Conservation (phyloP, 2,888 invertebrate genomes). For the Caradrina kadenii region DNA sequence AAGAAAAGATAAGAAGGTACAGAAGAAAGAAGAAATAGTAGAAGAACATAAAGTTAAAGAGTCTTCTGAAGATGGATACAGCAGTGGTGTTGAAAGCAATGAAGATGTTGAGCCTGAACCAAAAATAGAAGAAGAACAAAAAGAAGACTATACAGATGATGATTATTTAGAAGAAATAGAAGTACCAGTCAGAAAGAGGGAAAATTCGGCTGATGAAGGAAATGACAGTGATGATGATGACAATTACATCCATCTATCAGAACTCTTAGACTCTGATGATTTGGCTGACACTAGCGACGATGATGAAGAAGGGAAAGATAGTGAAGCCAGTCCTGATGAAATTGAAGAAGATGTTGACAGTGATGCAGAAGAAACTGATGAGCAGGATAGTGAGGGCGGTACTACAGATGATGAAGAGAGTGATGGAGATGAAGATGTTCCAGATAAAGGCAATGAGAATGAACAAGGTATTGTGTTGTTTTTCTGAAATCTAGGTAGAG, state of each 20-base stretch:
- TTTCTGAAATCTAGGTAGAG: not conserved
- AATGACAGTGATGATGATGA: constrained; percentile 82
- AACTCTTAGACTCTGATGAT: constrained; percentile 82
- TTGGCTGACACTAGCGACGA: constrained; percentile 74
- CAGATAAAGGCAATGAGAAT: constrained; percentile 70
- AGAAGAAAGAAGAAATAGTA: constrained; percentile 64
- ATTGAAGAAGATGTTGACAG: constrained; percentile 59
- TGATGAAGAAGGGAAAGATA: constrained; percentile 49
- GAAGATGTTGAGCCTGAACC: constrained; percentile 54
- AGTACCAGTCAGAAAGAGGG: constrained; percentile 78
- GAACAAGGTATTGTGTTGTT: constrained; percentile 63
- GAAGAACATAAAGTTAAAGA: constrained; percentile 69
- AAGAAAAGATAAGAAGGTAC: constrained; percentile 49
- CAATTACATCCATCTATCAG: constrained; percentile 83
- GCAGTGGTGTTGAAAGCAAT: constrained; percentile 74
- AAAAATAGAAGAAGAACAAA: constrained; percentile 1
- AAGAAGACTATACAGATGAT: constrained; percentile 64
- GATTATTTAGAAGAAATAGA: constrained; percentile 82
- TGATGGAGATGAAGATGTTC: constrained; percentile 50
- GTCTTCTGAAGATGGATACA: constrained; percentile 84
- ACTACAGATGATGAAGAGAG: constrained; percentile 29
- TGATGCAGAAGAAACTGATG: constrained; percentile 46
- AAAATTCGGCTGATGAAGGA: constrained; percentile 77
- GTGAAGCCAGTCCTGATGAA: constrained; percentile 53
- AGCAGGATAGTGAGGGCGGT: constrained; percentile 7